These are phyloP conservation scores for Loriculus beryllinus DNA, from an alignment of 2,797 vertebrate species.

Conservation along the genomic window DNA sequence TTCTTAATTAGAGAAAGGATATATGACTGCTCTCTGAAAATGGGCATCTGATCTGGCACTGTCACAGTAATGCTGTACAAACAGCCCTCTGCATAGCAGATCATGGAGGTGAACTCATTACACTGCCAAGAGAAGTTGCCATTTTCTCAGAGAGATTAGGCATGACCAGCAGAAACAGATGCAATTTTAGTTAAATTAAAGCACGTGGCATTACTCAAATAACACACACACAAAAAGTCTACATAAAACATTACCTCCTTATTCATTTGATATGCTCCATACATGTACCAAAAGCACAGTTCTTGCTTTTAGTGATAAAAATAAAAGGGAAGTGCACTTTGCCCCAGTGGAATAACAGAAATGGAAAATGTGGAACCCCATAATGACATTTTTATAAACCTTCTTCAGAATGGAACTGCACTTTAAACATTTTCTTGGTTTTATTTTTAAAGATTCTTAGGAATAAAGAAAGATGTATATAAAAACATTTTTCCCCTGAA, in stretches of 20 bases:
- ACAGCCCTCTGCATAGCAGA: constrained; percentile 23
- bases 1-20: constrained; percentile 63
- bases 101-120: constrained; percentile 51
- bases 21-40: constrained; percentile 40
- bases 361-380: not conserved
- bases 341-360: not conserved
- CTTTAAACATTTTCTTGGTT: not conserved
- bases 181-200: constrained; percentile 43
- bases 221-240: not conserved
- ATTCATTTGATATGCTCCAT: not conserved
- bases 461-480: not conserved
- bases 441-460: constrained; percentile 23
- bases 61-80: constrained; percentile 42
- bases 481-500: not conserved
- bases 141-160: constrained; percentile 45
- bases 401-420: not conserved
- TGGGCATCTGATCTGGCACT: constrained; percentile 58
- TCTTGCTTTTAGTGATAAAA: constrained; percentile 38
- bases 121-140: constrained; percentile 34
- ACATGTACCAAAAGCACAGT: not conserved
- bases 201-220: not conserved
- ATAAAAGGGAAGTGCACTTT: constrained; percentile 20
- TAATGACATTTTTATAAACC: constrained; percentile 14
- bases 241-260: not conserved
- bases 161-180: constrained; percentile 48